Conservation (phyloP, 2,888 invertebrate species). For the Chymomyza fuscimana region DNA sequence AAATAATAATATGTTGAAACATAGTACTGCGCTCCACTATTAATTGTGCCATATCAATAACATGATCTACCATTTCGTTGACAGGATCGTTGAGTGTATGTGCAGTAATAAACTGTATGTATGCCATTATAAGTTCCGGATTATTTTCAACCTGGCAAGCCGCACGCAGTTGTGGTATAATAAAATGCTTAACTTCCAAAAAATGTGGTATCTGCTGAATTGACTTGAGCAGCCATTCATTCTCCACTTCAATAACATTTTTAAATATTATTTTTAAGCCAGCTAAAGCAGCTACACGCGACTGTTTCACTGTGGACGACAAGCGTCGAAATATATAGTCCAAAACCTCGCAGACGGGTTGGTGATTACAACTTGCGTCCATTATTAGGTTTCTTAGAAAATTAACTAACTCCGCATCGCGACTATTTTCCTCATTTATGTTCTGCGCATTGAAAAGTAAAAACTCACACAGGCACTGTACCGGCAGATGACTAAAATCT, state of each 20-base stretch:
- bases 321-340: constrained; percentile 93
- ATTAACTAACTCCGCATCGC: constrained; percentile 85
- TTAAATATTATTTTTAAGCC: constrained; percentile 86
- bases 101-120: constrained; percentile 90
- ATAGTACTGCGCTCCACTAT: constrained; percentile 95
- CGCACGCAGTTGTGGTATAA: constrained; percentile 87
- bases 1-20: constrained; percentile 88
- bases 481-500: constrained; percentile 89
- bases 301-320: constrained; percentile 89
- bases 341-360: constrained; percentile 87
- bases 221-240: constrained; percentile 83
- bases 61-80: constrained; percentile 85
- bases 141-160: constrained; percentile 95
- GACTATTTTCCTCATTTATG: constrained; percentile 84
- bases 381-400: constrained; percentile 82
- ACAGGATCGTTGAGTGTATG: constrained; percentile 86
- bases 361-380: constrained; percentile 81
- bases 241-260: constrained; percentile 77
- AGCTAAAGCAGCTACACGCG: constrained; percentile 86
- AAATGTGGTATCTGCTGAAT: constrained; percentile 91
- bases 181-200: constrained; percentile 84
- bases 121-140: constrained; percentile 86
- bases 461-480: constrained; percentile 98
- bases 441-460: constrained; percentile 86
- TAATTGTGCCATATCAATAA: constrained; percentile 91